Base-by-base conservation (phyloP, 2,113 vertebrate genomes). In the Toxotes chatareus region DNA sequence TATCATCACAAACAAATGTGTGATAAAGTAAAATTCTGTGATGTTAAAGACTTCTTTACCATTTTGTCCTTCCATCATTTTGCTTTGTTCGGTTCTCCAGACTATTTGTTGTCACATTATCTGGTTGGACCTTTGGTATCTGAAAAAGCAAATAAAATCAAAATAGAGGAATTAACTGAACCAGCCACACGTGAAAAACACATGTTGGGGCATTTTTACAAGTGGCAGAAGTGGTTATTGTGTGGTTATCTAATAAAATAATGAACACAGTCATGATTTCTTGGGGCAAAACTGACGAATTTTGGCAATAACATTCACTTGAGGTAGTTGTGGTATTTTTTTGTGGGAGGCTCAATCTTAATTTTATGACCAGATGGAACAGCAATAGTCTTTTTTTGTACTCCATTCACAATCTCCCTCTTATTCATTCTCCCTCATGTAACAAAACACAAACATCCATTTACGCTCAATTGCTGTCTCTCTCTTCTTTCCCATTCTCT, bases 51-150 rank as follows among this genome's bases (percentile, higher is more conserved):
- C 0, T 66, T 92, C 27, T 46, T 40, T 97, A 98, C 97, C 97
- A 32, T 96, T 95, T 73, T 94, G 92, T 91, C 92, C 92, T 79
- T 98, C 97, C 97, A 97, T 98, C 76, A 61, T 92, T 76, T 79
- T 67, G 46, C 27, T 60, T 42, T 59, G 60, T 74, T 85, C 53
- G 61, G 66, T 76, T 72, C 23, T 76, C 44, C 1, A 31, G 27
- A 19, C 73, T 73, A 27, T 71, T 76, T 87, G 65, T 34, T 80
- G 80, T 84, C 79, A 82, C 82, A 86, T 90, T 75, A 83, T 88
- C 76, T 84, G 82, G 44, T 68, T 72, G 34, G 44, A 72, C 4
- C 21, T 57, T 65, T 44, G 36, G 49, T 66, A 72, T 83, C 93
- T 95, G 87, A 38, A 38, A 61, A 84, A 78, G 1, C 7, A 32